Evolutionary conservation across 1,140 invertebrate species (phyloP).

Genomic region (Mylabris phalerata): DNA sequence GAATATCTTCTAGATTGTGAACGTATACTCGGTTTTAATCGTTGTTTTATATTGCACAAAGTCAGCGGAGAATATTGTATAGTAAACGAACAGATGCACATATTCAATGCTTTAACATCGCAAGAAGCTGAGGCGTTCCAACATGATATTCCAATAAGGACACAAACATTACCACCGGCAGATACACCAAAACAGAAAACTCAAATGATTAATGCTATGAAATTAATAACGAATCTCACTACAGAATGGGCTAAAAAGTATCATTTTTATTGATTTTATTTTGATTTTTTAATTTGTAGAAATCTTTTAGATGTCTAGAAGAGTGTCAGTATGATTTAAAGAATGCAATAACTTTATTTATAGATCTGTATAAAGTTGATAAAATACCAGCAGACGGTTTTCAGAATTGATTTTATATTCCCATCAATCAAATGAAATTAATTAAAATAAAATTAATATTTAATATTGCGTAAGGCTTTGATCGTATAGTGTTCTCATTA

Average conservation of each 20-base stretch:
- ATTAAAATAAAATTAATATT: background rate
- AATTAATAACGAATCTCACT: slow-evolving; percentile 74
- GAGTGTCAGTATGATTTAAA: slow-evolving; percentile 81
- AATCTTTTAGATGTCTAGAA: slow-evolving; percentile 67
- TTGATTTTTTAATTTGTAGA: slow-evolving; percentile 13
- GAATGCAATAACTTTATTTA: slow-evolving; percentile 67
- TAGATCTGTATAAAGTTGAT: slow-evolving; percentile 64
- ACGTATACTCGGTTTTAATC: slow-evolving; percentile 54
- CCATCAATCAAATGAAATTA: background rate
- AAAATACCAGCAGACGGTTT: slow-evolving; percentile 76
- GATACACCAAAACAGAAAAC: slow-evolving; percentile 16
- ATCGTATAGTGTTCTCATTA: too few species aligned
- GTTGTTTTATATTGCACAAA: slow-evolving; percentile 68
- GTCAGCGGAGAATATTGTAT: slow-evolving; percentile 63
- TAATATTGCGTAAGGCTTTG: too few species aligned
- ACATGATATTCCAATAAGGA: slow-evolving; percentile 5
- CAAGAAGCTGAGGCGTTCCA: slow-evolving; percentile 47
- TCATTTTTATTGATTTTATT: slow-evolving; percentile 35
- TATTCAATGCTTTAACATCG: slow-evolving; percentile 62
- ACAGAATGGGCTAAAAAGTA: slow-evolving; percentile 71
- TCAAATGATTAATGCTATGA: slow-evolving; percentile 59
- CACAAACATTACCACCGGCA: slow-evolving; percentile 8
- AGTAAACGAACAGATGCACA: slow-evolving; percentile 73
- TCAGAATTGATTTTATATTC: slow-evolving; percentile 5
- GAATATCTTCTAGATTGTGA: slow-evolving; percentile 28